Evolutionary conservation across 2,113 vertebrate species (phyloP).

Genomic region (Notothenia coriiceps): DNA sequence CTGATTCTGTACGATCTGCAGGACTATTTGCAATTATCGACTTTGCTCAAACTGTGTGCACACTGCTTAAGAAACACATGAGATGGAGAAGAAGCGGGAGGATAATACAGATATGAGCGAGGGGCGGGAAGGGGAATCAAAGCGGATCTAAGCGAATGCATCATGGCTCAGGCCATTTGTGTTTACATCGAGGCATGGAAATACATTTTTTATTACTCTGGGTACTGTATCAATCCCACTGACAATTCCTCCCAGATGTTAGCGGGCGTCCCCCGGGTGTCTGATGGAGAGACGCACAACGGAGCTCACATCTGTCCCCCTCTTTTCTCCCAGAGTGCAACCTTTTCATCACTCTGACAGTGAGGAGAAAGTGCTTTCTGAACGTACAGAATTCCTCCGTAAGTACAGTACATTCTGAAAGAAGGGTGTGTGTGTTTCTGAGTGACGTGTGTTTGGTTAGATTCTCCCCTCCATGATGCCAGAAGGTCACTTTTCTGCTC

Average conservation of each 20-base stretch:
- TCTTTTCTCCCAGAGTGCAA: slow-evolving; percentile 56
- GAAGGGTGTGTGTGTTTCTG: slow-evolving; percentile 48
- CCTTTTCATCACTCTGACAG: slow-evolving; percentile 80
- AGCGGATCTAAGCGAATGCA: slow-evolving; percentile 66
- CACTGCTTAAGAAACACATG: slow-evolving; percentile 27
- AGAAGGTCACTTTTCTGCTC: slow-evolving; percentile 63
- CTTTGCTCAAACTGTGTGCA: slow-evolving; percentile 36
- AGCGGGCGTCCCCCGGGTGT: slow-evolving; percentile 71
- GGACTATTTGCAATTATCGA: slow-evolving; percentile 39
- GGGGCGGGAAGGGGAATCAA: slow-evolving; percentile 44
- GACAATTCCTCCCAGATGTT: slow-evolving; percentile 85
- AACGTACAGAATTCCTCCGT: slow-evolving; percentile 57
- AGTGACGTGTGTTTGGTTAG: slow-evolving; percentile 68
- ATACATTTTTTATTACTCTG: slow-evolving; percentile 83
- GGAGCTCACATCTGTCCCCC: slow-evolving; percentile 82
- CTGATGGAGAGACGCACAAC: slow-evolving; percentile 74
- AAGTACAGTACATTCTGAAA: slow-evolving; percentile 55
- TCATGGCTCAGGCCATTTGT: slow-evolving; percentile 69
- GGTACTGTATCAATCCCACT: slow-evolving; percentile 75
- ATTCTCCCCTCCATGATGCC: slow-evolving; percentile 67
- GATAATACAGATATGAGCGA: slow-evolving; percentile 22
- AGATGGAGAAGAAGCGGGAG: slow-evolving; percentile 25
- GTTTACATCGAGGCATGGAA: slow-evolving; percentile 74
- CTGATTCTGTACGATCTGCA: not conserved
- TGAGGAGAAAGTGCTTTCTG: slow-evolving; percentile 68